Base-by-base conservation (phyloP, 1,140 invertebrate genomes). In the Drosophila navojoa region DNA sequence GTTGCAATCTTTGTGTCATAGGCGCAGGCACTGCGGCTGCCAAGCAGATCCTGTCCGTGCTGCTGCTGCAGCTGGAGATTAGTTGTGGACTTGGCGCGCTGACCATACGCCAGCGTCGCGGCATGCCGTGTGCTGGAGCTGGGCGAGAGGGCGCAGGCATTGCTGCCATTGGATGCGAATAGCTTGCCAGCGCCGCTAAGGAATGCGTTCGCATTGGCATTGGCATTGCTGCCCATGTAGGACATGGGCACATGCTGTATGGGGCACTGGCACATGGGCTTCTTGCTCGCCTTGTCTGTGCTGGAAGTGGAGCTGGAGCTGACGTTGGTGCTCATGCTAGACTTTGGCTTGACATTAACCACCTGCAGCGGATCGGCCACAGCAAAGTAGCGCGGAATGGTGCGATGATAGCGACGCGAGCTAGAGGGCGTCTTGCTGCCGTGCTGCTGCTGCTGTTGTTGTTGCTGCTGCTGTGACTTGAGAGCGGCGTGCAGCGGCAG, bases 171-270 rank as follows among this genome's bases (percentile, higher is more conserved):
- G n/a, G 69, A 59, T 25, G 60, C 59, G 22, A 87, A 87, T 16
- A 87, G 70, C 35, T 86, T 86, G 38, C 84, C 76, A 6, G 82
- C 84, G 22, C 81, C 71, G 77, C 77, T 85, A 5, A 92, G 68
- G 27, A 90, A 81, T 9, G 78, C 71, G 69, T 84, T 90, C 27
- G 76, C 76, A 61, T 82, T 82, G 42, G 87, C 84, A 62, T 91
- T 90, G 44, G 80, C 82, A 71, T 81, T 84, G 54, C 79, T 91
- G 19, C 90, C 90, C 90, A 92, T 92, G 57, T 92, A 92, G 45
- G 90, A 91, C 91, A 92, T 92, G n/a, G 91, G 91, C 22, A 92
- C 91, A 61, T 92, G 91, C 58, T 92, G 91, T 42, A 92, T 85
- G 15, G 91, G 91, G 57, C 91, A 92, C 57, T 92, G 91, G 70